phyloP scores from a whole-genome alignment of 2,113 vertebrate species.

The Istiophorus platypterus region DNA sequence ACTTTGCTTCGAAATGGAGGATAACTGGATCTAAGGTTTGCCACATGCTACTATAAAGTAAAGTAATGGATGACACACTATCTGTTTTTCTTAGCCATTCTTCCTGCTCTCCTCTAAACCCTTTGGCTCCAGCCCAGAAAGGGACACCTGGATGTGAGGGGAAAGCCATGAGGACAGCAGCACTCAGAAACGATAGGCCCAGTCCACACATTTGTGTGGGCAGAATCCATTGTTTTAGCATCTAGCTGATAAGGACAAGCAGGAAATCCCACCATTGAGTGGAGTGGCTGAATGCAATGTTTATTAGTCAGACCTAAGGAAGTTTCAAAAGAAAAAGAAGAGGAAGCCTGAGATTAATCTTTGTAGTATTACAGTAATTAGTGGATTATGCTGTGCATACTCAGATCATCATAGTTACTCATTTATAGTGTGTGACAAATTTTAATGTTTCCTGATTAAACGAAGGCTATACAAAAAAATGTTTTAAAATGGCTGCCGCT shows the following conservation, averaged over 20 bases:
- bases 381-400: background rate
- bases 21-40: constrained; percentile 22
- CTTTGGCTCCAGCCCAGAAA: constrained; percentile 59
- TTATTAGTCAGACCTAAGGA: constrained; percentile 60
- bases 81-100: constrained; percentile 26
- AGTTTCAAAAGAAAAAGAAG: constrained; percentile 48
- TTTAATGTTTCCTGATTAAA: too few relatives aligned
- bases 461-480: too few relatives aligned
- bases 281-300: constrained; percentile 41
- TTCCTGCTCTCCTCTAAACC: constrained; percentile 46
- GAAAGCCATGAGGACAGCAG: constrained; percentile 50
- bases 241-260: constrained; percentile 81
- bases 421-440: too few relatives aligned
- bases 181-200: constrained; percentile 14
- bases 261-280: constrained; percentile 86
- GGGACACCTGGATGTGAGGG: constrained; percentile 74
- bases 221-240: constrained; percentile 80
- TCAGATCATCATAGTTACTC: too few relatives aligned
- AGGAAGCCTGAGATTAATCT: constrained; percentile 38
- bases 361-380: constrained; percentile 15
- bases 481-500: background rate
- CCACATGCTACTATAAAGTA: constrained; percentile 1
- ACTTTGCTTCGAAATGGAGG: constrained; percentile 33
- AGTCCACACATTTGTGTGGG: constrained; percentile 54
- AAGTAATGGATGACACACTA: constrained; percentile 10